Evolutionary conservation across 2,888 invertebrate genomes (phyloP), one percentile per base, ranked within the genome.

Genomic region (Tupiocoris notatus): DNA sequence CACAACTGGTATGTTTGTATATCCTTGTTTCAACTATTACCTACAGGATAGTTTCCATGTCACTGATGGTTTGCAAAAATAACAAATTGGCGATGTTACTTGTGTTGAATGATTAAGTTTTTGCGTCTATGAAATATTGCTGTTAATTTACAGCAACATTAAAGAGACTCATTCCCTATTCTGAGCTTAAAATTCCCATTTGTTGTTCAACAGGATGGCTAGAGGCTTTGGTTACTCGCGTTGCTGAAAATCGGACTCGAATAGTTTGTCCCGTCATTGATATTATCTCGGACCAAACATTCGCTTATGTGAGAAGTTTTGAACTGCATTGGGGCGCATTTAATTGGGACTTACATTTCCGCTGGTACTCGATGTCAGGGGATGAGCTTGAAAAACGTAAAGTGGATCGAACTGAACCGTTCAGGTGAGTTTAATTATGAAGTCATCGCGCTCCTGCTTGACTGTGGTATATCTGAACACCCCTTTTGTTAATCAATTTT

Each of bases 251-350:
- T 82, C 86, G 86, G 65, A 89, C 87, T 75, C 85, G 89, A 20
- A 90, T 92, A 0, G 90, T 90, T 9, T 92, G 92, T 81, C 95
- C 95, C 0, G 92, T 95, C 0, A 96, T 96, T 78, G 96, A 96
- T 83, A 95, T 98, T 18, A 93, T 99, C 63, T 95, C 95, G 78
- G 96, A 98, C 82, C 94, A 98, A 81, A 96, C 95, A 1, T 93
- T 99, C 81, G 95, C 96, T 54, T 99, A 98, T 83, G 92, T 92
- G 1, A 93, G 96, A 82, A 94, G 94, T 78, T 95, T 96, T 80
- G 98, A 98, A 83, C 89, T 97, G 65, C 97, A 98, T 82, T 96
- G 96, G 93, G 99, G 98, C 1, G 98, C 96, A 0, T 97, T 99
- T 84, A 98, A 97, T 84, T 98, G 98, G 98, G 92, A 95, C 80